phyloP scores from a whole-genome alignment of 2,888 invertebrate species.

The Eumacrocentrus americanus region DNA sequence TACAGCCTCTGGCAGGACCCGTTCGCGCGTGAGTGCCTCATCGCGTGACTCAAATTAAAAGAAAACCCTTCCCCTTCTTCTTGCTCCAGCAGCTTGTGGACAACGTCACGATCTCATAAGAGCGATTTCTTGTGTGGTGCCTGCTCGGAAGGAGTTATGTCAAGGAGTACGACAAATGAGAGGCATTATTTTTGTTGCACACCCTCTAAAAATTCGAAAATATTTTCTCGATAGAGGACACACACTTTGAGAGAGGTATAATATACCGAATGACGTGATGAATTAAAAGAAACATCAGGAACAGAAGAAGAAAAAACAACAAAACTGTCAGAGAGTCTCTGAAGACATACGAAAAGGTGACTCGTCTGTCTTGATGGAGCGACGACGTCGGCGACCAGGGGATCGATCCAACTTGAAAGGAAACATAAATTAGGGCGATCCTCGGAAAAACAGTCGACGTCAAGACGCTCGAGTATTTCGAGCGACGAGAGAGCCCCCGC shows the following conservation, averaged over 20 bases:
- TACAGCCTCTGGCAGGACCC: slow-evolving; percentile 15
- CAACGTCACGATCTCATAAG: slow-evolving; percentile 17
- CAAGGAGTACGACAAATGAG: slow-evolving; percentile 14
- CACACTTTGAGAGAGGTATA: background rate
- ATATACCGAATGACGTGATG: slow-evolving; percentile 5
- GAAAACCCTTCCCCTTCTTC: slow-evolving; percentile 1
- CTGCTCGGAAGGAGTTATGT: slow-evolving; percentile 18
- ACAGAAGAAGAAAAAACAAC: background rate
- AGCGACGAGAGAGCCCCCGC: slow-evolving; percentile 28
- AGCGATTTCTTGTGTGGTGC: slow-evolving; percentile 16
- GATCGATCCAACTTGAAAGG: slow-evolving; percentile 35
- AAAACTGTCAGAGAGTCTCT: background rate
- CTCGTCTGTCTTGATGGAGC: slow-evolving; percentile 22
- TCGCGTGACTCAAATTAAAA: slow-evolving; percentile 36
- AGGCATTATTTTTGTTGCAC: slow-evolving; percentile 9
- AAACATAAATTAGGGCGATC: slow-evolving; percentile 43
- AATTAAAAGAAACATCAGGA: slow-evolving; percentile 16
- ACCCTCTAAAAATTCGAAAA: background rate
- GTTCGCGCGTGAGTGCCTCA: slow-evolving; percentile 19
- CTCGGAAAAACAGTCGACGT: slow-evolving; percentile 36
- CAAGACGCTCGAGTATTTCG: slow-evolving; percentile 28
- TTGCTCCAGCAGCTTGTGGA: slow-evolving; percentile 3
- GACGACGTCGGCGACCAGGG: slow-evolving; percentile 25
- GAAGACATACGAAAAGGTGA: background rate
- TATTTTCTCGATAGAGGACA: background rate